phyloP scores from a whole-genome alignment of 64 coral and sea anemone genomes.

The Hydrozoanthus tunicans region DNA sequence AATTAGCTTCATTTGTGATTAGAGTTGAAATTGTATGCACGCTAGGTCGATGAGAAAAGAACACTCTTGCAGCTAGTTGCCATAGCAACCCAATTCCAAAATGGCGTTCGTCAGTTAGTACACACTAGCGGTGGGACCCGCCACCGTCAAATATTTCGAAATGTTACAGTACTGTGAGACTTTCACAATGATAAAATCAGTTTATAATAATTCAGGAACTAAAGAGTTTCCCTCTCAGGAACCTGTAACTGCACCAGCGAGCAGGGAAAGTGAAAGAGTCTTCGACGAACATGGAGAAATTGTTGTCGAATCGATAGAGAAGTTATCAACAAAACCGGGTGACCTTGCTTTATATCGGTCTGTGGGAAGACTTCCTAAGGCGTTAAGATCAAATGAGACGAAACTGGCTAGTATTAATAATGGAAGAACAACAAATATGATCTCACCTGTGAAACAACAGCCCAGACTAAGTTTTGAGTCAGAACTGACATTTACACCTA shows the following conservation, averaged over 20 bases:
- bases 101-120: conserved; percentile 78
- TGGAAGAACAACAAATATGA: conserved; percentile 70
- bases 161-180: conserved; percentile 97
- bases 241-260: neutral
- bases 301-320: conserved; percentile 64
- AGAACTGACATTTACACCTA: conserved; percentile 89
- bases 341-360: conserved; percentile 72
- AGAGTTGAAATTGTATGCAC: neutral
- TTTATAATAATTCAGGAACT: conserved; percentile 59
- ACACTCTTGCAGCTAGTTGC: conserved; percentile 2
- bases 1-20: neutral
- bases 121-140: neutral
- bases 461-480: conserved; percentile 76
- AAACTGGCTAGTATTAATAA: conserved; percentile 70
- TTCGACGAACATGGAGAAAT: conserved; percentile 57
- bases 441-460: conserved; percentile 71
- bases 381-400: conserved; percentile 29
- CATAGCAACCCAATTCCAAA: conserved; percentile 84
- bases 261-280: conserved; percentile 26
- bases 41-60: too few relatives aligned
- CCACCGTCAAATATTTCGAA: conserved; percentile 54
- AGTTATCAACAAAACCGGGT: conserved; percentile 76
- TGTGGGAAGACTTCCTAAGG: conserved; percentile 42
- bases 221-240: conserved; percentile 69
- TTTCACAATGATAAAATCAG: conserved; percentile 78